Evolutionary conservation across 1,140 invertebrate species (phyloP).

Genomic region (Drosophila sulfurigaster): DNA sequence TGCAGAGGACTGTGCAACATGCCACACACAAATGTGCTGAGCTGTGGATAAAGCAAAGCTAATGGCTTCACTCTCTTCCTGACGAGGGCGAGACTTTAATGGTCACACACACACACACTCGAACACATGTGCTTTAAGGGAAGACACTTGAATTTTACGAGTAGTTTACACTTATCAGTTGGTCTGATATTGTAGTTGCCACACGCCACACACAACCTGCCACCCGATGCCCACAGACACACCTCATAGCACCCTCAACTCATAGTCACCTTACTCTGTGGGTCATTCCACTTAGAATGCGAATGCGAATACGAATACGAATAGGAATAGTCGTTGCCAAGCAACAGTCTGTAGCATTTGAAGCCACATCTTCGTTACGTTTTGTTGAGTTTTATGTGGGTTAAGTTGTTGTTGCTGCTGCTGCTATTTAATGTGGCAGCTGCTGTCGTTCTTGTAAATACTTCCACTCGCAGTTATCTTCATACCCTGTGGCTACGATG

Average conservation of each 20-base stretch:
- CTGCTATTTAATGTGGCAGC: conserved; percentile 15
- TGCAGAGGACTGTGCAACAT: conserved; percentile 48
- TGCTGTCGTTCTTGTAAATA: conserved; percentile 29
- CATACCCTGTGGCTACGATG: not conserved
- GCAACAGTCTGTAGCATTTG: conserved; percentile 37
- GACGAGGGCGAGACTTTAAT: conserved; percentile 30
- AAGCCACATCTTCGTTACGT: conserved; percentile 47
- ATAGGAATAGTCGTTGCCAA: conserved; percentile 12
- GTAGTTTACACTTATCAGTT: conserved; percentile 54
- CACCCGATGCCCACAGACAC: conserved; percentile 1
- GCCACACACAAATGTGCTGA: conserved; percentile 35
- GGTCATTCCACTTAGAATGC: not conserved
- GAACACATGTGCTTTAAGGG: conserved; percentile 12
- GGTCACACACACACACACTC: conserved; percentile 15
- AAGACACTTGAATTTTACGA: conserved; percentile 64
- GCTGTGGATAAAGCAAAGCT: conserved; percentile 51
- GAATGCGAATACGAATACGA: not conserved
- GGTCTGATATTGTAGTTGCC: conserved; percentile 34
- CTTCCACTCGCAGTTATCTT: not conserved
- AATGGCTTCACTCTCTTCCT: conserved; percentile 55
- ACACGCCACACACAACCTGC: not conserved
- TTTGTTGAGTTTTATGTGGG: conserved; percentile 53
- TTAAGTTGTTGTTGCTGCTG: conserved; percentile 30
- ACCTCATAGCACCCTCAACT: not conserved
- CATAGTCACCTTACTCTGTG: conserved; percentile 32